phyloP scores from a whole-genome alignment of 2,797 vertebrate species.

The Syndactyla subalaris region DNA sequence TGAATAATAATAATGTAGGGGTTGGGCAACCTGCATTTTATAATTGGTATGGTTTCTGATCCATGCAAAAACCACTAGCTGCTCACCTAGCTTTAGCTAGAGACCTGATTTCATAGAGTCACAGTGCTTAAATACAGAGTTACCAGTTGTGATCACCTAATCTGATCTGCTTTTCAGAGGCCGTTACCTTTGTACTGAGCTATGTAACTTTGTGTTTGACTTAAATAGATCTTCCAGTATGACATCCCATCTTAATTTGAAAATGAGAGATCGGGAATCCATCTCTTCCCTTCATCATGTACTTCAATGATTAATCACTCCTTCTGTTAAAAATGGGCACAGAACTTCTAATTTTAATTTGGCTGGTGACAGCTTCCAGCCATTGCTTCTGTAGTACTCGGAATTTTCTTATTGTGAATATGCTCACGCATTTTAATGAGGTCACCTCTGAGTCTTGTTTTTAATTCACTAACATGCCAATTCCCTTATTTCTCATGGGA shows the following conservation, averaged over 20 bases:
- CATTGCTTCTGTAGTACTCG: background rate
- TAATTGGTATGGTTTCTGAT: background rate
- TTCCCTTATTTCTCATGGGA: conserved; percentile 12
- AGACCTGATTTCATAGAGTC: background rate
- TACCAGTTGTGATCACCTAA: background rate
- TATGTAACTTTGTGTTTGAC: conserved; percentile 18
- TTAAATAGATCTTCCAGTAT: conserved; percentile 22
- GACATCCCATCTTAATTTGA: background rate
- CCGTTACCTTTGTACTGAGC: conserved; percentile 5
- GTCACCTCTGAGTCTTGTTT: conserved; percentile 41
- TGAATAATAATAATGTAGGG: background rate
- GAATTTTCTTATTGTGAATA: conserved; percentile 17
- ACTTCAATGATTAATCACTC: conserved; percentile 26
- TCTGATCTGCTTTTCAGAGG: background rate
- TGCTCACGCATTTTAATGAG: background rate
- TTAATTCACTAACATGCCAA: conserved; percentile 14
- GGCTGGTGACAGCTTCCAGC: background rate
- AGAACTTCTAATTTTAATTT: conserved; percentile 43
- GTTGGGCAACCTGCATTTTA: background rate
- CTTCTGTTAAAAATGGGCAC: background rate
- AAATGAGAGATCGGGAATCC: conserved; percentile 25
- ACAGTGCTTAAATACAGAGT: background rate
- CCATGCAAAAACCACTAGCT: background rate
- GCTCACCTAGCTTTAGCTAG: background rate
- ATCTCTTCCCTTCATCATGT: conserved; percentile 4